Conservation (phyloP, 2,797 vertebrate species). For the Microtus californicus region DNA sequence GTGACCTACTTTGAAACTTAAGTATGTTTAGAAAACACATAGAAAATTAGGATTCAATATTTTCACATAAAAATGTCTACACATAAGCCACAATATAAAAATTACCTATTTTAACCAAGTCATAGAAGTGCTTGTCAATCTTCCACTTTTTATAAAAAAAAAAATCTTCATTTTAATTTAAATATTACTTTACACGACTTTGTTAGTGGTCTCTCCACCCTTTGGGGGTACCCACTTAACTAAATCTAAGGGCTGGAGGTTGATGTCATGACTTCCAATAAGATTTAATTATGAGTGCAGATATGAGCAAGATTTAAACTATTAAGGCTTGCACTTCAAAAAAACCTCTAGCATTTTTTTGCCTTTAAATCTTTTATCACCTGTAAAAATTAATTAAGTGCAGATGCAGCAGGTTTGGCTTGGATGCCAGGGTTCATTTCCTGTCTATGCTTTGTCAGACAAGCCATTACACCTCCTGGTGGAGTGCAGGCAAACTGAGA, state of each 20-base stretch:
- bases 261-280: conserved; percentile 87
- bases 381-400: conserved; percentile 98
- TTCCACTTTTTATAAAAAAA: conserved; percentile 46
- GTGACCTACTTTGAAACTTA: conserved; percentile 45
- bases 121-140: conserved; percentile 1
- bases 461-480: conserved; percentile 97
- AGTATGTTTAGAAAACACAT: conserved; percentile 50
- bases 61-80: background rate
- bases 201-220: conserved; percentile 78
- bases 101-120: background rate
- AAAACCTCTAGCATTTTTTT: conserved; percentile 90
- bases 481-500: conserved; percentile 93
- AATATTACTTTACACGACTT: conserved; percentile 71
- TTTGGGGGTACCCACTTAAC: conserved; percentile 76
- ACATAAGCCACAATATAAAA: background rate
- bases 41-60: conserved; percentile 30
- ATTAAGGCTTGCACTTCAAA: conserved; percentile 88
- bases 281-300: conserved; percentile 89
- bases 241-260: conserved; percentile 83
- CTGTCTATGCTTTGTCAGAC: conserved; percentile 98
- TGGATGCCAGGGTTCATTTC: conserved; percentile 99
- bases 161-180: conserved; percentile 57
- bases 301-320: conserved; percentile 90
- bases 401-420: conserved; percentile 97
- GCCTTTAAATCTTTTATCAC: conserved; percentile 99